Percentiles rank a stretch among this genome's conserved stretches.
Conservation (phyloP, 2,797 vertebrate genomes). For the Tadarida brasiliensis region DNA sequence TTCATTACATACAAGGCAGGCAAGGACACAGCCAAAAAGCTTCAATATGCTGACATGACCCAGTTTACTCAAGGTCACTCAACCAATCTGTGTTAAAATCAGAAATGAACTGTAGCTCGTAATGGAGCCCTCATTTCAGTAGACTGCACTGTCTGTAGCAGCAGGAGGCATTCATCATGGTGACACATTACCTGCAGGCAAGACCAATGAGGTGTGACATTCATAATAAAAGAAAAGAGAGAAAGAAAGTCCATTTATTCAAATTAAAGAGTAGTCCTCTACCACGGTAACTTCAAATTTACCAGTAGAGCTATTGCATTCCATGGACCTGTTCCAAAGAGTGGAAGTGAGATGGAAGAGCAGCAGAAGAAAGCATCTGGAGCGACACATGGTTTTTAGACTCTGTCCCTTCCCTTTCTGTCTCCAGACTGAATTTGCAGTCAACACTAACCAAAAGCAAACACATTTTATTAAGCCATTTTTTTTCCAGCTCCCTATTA, state of each 20-base stretch:
- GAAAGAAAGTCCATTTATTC: background rate
- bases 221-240: background rate
- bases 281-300: background rate
- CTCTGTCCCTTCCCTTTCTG: background rate
- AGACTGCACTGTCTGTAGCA: background rate
- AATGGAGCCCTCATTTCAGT: background rate
- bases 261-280: background rate
- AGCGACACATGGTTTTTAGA: background rate
- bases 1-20: background rate
- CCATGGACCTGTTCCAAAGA: background rate
- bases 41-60: background rate
- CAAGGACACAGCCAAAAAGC: background rate
- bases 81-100: constrained; percentile 41
- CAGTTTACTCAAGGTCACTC: constrained; percentile 57
- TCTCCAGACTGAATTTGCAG: background rate
- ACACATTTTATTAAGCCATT: background rate
- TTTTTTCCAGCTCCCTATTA: background rate
- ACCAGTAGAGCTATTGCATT: background rate
- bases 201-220: constrained; percentile 28
- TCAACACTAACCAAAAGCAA: background rate
- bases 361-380: background rate
- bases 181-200: constrained; percentile 31
- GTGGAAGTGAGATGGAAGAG: background rate
- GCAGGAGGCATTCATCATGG: constrained; percentile 37
- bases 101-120: background rate